Evolutionary conservation across 2,888 invertebrate species (phyloP).

Genomic region (Dasysyrphus albostriatus): DNA sequence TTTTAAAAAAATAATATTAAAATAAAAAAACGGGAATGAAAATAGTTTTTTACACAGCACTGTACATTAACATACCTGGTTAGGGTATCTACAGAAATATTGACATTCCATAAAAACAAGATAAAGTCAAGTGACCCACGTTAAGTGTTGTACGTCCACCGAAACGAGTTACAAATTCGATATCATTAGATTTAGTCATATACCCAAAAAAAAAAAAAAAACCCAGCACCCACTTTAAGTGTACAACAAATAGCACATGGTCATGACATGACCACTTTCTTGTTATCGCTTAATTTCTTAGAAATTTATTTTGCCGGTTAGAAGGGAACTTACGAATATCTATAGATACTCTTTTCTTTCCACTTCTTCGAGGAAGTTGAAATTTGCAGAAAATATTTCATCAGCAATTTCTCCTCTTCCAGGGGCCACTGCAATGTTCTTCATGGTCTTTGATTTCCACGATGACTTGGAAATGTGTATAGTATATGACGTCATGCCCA

Average conservation of each 20-base stretch:
- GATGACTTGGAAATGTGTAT: not conserved
- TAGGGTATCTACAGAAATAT: not conserved
- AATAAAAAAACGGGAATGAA: too few species aligned
- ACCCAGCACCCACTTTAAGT: not conserved
- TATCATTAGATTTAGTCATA: not conserved
- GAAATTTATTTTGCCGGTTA: slow-evolving; percentile 6
- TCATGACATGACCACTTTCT: not conserved
- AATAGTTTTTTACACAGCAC: not conserved
- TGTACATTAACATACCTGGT: not conserved
- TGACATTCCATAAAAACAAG: slow-evolving; percentile 15
- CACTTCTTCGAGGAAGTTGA: slow-evolving; percentile 4
- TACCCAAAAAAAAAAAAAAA: too few species aligned
- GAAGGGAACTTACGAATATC: not conserved
- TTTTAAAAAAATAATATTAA: too few species aligned
- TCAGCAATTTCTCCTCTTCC: slow-evolving; percentile 42
- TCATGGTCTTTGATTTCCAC: slow-evolving; percentile 2
- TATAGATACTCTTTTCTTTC: not conserved
- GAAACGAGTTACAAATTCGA: not conserved
- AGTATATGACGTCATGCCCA: slow-evolving; percentile 13
- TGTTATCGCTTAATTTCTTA: not conserved
- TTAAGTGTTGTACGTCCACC: not conserved
- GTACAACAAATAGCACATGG: slow-evolving; percentile 1
- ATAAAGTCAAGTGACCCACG: not conserved
- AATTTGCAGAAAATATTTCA: slow-evolving; percentile 47
- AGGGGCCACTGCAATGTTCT: not conserved